These are phyloP conservation scores for Drosophila imparisetae DNA, from an alignment of 2,888 invertebrate genomes.

Conservation along the genomic window DNA sequence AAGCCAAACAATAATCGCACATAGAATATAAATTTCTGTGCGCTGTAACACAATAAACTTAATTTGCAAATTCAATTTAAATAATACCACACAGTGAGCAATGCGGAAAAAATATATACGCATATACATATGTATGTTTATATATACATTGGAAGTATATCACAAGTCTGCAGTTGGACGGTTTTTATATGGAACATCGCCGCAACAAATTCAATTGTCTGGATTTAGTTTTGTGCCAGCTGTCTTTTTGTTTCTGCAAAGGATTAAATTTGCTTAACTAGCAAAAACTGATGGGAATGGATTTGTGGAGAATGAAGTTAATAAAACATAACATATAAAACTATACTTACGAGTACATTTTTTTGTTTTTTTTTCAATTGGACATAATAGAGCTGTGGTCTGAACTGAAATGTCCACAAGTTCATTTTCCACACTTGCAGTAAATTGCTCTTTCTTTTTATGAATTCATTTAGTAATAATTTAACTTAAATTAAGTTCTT, in stretches of 20 bases:
- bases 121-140: slow-evolving; percentile 2
- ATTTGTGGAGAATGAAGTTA: slow-evolving; percentile 21
- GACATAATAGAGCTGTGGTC: background rate
- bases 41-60: slow-evolving; percentile 71
- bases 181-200: slow-evolving; percentile 18
- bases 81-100: slow-evolving; percentile 62
- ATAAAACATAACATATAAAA: background rate
- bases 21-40: slow-evolving; percentile 70
- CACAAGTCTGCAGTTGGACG: slow-evolving; percentile 20
- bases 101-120: slow-evolving; percentile 20
- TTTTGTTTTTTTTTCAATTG: background rate
- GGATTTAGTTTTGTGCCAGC: slow-evolving; percentile 61
- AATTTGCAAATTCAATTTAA: slow-evolving; percentile 78
- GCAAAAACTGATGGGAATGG: slow-evolving; percentile 30
- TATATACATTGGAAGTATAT: slow-evolving; percentile 14
- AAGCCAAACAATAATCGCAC: slow-evolving; percentile 56
- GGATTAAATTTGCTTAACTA: slow-evolving; percentile 55
- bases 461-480: background rate
- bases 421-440: background rate
- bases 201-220: slow-evolving; percentile 68
- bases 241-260: slow-evolving; percentile 30
- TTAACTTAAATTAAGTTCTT: background rate
- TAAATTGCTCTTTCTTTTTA: background rate
- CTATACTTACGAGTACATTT: background rate
- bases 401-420: background rate